These are phyloP conservation scores for Halesus radiatus DNA, from an alignment of 1,140 invertebrate genomes.

Conservation along the genomic window DNA sequence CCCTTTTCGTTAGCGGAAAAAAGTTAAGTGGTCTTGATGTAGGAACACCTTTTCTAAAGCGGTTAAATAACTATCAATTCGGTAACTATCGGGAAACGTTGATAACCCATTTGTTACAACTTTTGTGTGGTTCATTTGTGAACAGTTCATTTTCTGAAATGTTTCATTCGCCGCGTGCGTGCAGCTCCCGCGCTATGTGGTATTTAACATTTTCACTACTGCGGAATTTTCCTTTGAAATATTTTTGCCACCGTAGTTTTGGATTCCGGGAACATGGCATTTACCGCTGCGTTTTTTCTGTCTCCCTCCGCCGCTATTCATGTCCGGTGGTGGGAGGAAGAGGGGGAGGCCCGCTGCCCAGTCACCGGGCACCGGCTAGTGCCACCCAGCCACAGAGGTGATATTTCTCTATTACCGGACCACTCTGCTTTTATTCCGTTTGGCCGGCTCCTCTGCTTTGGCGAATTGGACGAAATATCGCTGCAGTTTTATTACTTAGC, in stretches of 20 bases:
- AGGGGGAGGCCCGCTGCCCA: background rate
- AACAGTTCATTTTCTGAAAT: slow-evolving; percentile 28
- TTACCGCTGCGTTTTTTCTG: slow-evolving; percentile 43
- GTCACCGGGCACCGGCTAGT: background rate
- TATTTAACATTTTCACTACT: background rate
- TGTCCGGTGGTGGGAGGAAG: background rate
- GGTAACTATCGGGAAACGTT: background rate
- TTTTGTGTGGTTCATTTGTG: slow-evolving; percentile 1
- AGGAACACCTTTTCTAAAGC: too few species aligned
- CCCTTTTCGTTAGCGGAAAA: too few species aligned
- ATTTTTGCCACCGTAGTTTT: slow-evolving; percentile 37
- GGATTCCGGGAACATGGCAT: slow-evolving; percentile 33
- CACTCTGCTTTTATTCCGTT: slow-evolving; percentile 45
- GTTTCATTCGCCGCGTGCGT: background rate
- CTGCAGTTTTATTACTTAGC: slow-evolving; percentile 40
- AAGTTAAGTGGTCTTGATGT: too few species aligned
- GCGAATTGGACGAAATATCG: slow-evolving; percentile 54
- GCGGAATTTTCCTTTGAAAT: slow-evolving; percentile 16
- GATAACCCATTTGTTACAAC: slow-evolving; percentile 14
- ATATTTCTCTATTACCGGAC: slow-evolving; percentile 55
- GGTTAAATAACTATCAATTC: too few species aligned
- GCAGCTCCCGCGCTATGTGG: background rate
- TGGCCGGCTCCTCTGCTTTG: slow-evolving; percentile 47
- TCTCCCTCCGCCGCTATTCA: slow-evolving; percentile 18
- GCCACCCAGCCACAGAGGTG: slow-evolving; percentile 42